Evolutionary conservation across 2,113 vertebrate species (phyloP), one percentile per base, ranked within the genome.

Genomic region (Brienomyrus longianalis): DNA sequence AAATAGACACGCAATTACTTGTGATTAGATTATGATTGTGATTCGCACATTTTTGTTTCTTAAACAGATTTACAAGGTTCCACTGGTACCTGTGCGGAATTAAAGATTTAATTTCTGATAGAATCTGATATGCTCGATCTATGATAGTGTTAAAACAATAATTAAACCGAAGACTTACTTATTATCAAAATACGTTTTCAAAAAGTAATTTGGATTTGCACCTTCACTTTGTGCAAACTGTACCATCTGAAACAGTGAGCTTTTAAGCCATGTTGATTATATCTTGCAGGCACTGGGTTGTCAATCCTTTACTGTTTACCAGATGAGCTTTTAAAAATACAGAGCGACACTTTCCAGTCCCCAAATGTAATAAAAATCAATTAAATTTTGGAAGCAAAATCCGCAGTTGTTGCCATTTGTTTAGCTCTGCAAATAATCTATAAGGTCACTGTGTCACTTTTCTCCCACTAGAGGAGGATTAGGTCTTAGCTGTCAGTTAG

Each of bases 171-270:
- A 43, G 86, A 35, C 83, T 47, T 85, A 51, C 11, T 85, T 27
- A 51, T 48, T 85, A 47, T 48, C 48, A 84, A 48, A 84, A 84
- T 21, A 66, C 27, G 21, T 45, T 56, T 47, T 66, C 8, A 88
- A 45, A 89, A 91, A 93, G 93, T 92, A 92, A 93, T 90, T 94
- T 92, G 93, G 92, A 94, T 93, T 94, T 94, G 93, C 92, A 92
- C 92, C 92, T 91, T 89, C 93, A 91, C 93, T 92, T 92, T 92
- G 90, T 91, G 88, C 91, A 94, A 94, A 95, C 93, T 93, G 93
- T 93, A 92, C 91, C 88, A 89, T 93, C 91, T 92, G 93, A 93
- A 92, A 93, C 90, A 89, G 92, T 92, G 90, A 93, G 92, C 92
- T 91, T 90, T 94, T 93, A 94, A 95, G 92, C 92, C 91, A 88